Conservation (phyloP, 2,888 invertebrate species). For the Tipula unca region DNA sequence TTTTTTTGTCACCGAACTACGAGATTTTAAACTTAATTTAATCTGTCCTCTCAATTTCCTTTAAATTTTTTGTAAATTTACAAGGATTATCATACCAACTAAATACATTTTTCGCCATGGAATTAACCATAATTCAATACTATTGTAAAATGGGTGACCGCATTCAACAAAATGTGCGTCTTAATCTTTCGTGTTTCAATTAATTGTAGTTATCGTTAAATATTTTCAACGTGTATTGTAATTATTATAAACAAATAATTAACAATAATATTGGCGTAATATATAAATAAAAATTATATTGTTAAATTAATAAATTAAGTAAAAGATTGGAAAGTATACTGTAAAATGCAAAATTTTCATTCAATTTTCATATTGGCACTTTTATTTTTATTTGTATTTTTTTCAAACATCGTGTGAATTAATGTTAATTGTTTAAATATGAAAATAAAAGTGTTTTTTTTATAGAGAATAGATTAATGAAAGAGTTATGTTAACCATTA, state of each 20-base stretch:
- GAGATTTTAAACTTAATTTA: too few species aligned
- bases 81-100: too few species aligned
- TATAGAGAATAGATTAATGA: neutral
- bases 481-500: neutral
- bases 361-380: neutral
- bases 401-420: neutral
- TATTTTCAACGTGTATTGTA: neutral
- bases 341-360: neutral
- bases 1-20: too few species aligned
- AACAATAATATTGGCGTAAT: neutral
- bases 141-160: too few species aligned
- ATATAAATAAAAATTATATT: neutral
- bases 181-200: neutral
- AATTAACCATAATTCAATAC: too few species aligned
- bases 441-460: neutral
- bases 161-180: neutral
- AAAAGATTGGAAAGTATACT: neutral
- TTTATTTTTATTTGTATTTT: neutral
- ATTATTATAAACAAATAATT: neutral
- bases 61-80: too few species aligned
- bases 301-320: neutral
- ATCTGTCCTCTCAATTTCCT: too few species aligned
- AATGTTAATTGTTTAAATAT: neutral
- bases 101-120: too few species aligned
- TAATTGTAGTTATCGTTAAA: neutral